Evolutionary conservation across 64 coral and sea anemone genomes (phyloP), one percentile per base, ranked within the genome.

Genomic region (Montipora capricornis): DNA sequence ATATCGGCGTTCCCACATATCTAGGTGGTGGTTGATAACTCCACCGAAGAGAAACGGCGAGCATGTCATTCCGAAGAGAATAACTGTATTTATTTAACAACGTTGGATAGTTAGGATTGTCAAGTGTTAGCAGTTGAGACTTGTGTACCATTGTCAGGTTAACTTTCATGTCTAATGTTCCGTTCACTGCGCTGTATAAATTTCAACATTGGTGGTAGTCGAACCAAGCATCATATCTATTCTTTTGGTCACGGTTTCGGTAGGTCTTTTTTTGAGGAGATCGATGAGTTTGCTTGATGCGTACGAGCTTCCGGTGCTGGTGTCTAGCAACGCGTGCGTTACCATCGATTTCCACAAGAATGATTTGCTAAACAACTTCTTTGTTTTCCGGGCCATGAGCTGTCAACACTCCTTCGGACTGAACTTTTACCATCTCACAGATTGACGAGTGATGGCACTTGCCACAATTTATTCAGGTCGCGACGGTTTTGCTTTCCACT

Each of bases 341-440:
- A 57, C 86, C 92, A 44, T 89, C 92, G 24, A 94, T 67, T 75
- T 83, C 86, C 2, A 94, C 68, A 12, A 89, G 68, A 79, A 94
- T 51, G 8, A 75, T 52, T 37, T 87, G 93, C 37, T 90, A 90
- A 58, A 90, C 44, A 6, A 94, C 87, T 68, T 90, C 49, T 20
- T 77, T 86, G 59, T 89, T 58, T 75, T 81, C 78, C 58, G 55
- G 84, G 19, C 75, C 44, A 73, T 83, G 79, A 50, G 67, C 49
- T 91, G 89, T 91, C 66, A 74, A 20, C 0, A 60, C 79, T 12
- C 52, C 10, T 51, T 87, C 4, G 73, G 5, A n/a, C 66, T 94
- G 29, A 48, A 1, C 15, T 13, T 67, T 19, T 16, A 16, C 4
- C 80, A 51, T 79, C 20, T 44, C 50, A 58, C 92, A 94, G n/a